Base-by-base conservation (phyloP, 2,113 vertebrate species). In the Aspidoscelis tigris region DNA sequence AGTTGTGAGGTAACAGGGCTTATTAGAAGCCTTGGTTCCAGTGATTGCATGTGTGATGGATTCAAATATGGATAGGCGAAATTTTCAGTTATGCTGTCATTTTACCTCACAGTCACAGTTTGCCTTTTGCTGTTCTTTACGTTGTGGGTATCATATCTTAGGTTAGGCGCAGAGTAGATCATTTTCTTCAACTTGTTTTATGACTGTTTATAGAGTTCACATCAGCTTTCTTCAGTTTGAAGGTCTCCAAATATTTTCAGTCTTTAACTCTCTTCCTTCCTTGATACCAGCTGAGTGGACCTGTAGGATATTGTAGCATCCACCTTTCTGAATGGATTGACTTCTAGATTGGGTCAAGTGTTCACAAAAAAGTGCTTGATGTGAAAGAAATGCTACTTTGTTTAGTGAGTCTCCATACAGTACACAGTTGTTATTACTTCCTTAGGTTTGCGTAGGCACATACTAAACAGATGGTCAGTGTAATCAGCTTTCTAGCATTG, bases 121-220 rank as follows among this genome's bases (percentile, higher is more conserved):
- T 58, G 55, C 55, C 7, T 58, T 58, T 58, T 58, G 55, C 55
- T 58, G 55, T 12, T 58, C 55, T 58, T 68, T 47, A 68, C 24
- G 9, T 65, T 65, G 55, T 64, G 58, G 43, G 44, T 66, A 9
- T 78, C 33, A 78, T 68, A 26, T 68, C 24, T 50, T 47, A 22
- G 20, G 11, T 12, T 26, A 66, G 26, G 21, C 61, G 22, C 55
- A 26, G 39, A n/a, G 41, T 68, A 68, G 14, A 33, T 78, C 24
- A 16, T 80, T 80, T 16, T 18, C 65, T 44, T 69, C 65, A 50
- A 5, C 7, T 80, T 43, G 26, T 66, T 68, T 50, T 80, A n/a
- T 80, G 73, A 53, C 81, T 86, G 43, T 80, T 81, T 88, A 9
- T 64, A 79, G 4, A 88, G 21, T 78, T 58, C 47, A 26, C 77